Evolutionary conservation across 2,797 vertebrate species (phyloP), one percentile per base, ranked within the genome.

Genomic region (Mormyrops boulengeri): DNA sequence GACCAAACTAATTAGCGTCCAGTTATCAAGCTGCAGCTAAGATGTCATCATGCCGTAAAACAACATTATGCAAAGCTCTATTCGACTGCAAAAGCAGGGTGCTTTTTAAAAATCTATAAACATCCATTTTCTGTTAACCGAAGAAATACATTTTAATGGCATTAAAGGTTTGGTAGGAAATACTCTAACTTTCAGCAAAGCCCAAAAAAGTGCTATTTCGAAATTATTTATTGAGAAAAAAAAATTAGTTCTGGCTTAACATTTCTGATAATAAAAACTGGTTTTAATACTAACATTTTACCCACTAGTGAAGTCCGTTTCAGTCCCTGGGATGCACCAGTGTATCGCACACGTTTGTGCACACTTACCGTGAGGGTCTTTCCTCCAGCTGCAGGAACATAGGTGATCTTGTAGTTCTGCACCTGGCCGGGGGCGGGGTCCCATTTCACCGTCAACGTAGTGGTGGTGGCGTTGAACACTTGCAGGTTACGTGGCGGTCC

Each of bases 391-490:
- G 93, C 89, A 2, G 97, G 97, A 55, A 93, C 94, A 90, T 97
- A 98, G 4, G 92, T 94, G 92, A 99, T 94, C 92, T 93, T 96
- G 94, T 99, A 99, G 94, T 95, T 97, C 94, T 97, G 96, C 53
- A 98, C 97, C 0, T 96, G 94, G 1, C 98, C 97, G 0, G 95
- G 96, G 19, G 97, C 97, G 0, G 95, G 94, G 85, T 99, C 98
- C 98, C 98, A 99, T 93, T 97, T 98, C 26, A 97, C 94, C 0
- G 97, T 96, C 92, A 99, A 93, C 41, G 97, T 94, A 91, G 96
- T 95, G 49, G 96, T 97, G 89, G 98, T 98, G 90, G 97, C 97
- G 26, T 99, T 99, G 90, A 97, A 97, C 12, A 99, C 97, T 90
- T 96, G 96, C 91, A 99, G 93, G 92, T 99, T 99, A 52, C 95